Evolutionary conservation across 2,888 invertebrate species (phyloP).

Genomic region (Therioaphis trifolii): DNA sequence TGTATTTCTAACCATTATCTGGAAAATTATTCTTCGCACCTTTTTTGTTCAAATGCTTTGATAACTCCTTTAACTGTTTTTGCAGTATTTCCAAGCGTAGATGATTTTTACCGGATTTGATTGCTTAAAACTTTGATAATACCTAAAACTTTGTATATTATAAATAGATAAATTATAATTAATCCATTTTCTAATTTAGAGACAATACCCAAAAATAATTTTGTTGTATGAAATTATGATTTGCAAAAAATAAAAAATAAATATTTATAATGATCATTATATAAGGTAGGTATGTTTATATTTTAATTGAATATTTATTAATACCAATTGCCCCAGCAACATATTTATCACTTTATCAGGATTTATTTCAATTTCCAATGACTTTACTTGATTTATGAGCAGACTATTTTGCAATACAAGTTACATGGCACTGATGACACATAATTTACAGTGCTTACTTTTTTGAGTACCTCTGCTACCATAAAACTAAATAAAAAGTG

Average conservation of each 20-base stretch:
- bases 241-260: no score
- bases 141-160: constrained; percentile 10
- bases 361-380: constrained; percentile 17
- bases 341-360: no score
- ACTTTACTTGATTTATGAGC: constrained; percentile 11
- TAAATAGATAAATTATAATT: constrained; percentile 25
- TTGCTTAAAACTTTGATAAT: not conserved
- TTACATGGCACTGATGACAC: constrained; percentile 3
- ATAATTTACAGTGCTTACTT: constrained; percentile 28
- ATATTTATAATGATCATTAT: no score
- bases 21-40: not conserved
- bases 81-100: constrained; percentile 18
- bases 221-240: constrained; percentile 15
- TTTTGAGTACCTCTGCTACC: constrained; percentile 28
- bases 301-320: constrained; percentile 14
- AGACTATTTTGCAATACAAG: constrained; percentile 12
- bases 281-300: no score
- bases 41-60: constrained; percentile 18
- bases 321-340: not conserved
- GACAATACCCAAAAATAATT: constrained; percentile 23
- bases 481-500: constrained; percentile 17
- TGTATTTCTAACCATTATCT: constrained; percentile 23
- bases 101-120: not conserved
- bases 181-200: not conserved
- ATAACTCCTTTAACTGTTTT: not conserved